Evolutionary conservation across 1,140 invertebrate species (phyloP).

Genomic region (Pseudoatta argentina): DNA sequence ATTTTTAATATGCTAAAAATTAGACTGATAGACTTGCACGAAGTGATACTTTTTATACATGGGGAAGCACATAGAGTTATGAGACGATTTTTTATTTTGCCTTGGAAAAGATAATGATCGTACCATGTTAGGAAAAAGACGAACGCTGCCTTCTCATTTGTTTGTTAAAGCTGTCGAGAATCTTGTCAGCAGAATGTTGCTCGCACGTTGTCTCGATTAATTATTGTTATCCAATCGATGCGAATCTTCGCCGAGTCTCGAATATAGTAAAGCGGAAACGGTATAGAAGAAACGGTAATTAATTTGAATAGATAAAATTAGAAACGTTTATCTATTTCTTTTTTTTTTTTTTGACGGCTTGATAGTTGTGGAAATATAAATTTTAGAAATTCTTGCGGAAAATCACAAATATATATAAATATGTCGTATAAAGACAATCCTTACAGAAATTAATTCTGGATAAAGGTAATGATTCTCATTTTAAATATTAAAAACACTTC

Average conservation of each 20-base stretch:
- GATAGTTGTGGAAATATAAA: neutral
- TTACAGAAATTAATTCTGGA: too few species aligned
- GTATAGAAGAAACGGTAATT: neutral
- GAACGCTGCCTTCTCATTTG: conserved; percentile 41
- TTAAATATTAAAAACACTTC: too few species aligned
- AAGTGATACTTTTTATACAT: conserved; percentile 30
- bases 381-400: neutral
- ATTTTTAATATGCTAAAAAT: conserved; percentile 14
- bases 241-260: conserved; percentile 45
- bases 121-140: conserved; percentile 23
- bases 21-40: conserved; percentile 12
- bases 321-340: neutral
- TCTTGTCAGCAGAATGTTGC: conserved; percentile 16
- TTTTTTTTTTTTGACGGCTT: neutral
- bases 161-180: conserved; percentile 40
- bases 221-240: conserved; percentile 42
- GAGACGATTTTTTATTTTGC: conserved; percentile 35
- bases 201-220: conserved; percentile 49
- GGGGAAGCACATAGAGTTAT: conserved; percentile 35
- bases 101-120: conserved; percentile 14
- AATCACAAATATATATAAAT: neutral
- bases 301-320: neutral
- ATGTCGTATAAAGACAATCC: neutral
- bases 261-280: neutral
- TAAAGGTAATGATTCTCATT: too few species aligned